These are phyloP conservation scores for Hydropsyche tenuis DNA, from an alignment of 1,140 invertebrate species.

Conservation along the genomic window DNA sequence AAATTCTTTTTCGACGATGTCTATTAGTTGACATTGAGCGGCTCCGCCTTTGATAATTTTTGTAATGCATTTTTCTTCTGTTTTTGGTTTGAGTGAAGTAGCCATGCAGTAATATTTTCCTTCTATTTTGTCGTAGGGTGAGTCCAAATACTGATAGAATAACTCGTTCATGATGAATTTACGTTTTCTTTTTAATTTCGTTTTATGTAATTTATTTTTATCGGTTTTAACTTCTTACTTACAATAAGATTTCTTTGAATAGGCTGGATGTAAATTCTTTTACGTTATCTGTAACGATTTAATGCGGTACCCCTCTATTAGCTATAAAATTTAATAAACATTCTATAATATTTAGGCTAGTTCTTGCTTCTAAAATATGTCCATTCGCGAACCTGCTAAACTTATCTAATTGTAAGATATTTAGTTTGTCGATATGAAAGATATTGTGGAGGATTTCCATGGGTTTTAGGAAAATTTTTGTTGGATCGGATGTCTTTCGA, in stretches of 20 bases:
- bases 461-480: slow-evolving; percentile 5
- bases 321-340: not conserved
- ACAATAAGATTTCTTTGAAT: slow-evolving; percentile 1
- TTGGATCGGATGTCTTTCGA: not conserved
- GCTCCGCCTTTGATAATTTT: not conserved
- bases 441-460: slow-evolving; percentile 5
- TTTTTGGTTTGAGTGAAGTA: not conserved
- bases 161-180: not conserved
- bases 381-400: not conserved
- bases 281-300: slow-evolving; percentile 1
- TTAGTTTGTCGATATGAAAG: not conserved
- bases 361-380: not conserved
- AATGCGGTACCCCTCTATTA: not conserved
- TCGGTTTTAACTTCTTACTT: no score
- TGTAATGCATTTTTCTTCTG: not conserved
- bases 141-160: not conserved
- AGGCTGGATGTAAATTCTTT: slow-evolving; percentile 10
- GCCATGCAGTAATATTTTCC: not conserved
- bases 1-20: not conserved
- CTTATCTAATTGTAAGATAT: slow-evolving; percentile 11
- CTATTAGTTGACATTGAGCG: not conserved
- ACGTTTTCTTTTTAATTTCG: no score
- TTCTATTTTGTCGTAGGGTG: not conserved
- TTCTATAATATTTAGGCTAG: not conserved
- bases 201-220: no score